These are phyloP conservation scores for Drosophila funebris DNA, from an alignment of 1,140 invertebrate genomes.

Conservation along the genomic window DNA sequence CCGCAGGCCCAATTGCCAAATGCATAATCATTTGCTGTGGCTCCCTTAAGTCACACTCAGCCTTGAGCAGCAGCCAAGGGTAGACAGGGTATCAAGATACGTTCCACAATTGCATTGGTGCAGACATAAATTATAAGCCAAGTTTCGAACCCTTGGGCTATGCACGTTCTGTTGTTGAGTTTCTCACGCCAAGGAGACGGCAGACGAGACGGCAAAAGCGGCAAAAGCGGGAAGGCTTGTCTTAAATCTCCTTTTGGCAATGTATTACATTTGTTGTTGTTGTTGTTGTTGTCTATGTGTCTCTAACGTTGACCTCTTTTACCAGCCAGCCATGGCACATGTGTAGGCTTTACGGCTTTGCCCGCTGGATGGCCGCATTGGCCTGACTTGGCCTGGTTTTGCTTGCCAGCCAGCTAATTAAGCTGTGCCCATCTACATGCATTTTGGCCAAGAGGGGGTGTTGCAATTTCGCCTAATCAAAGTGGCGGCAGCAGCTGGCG, in stretches of 20 bases:
- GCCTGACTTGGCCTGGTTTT: conserved; percentile 31
- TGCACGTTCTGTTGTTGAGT: conserved; percentile 69
- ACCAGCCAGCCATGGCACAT: conserved; percentile 34
- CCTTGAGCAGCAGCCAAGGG: conserved; percentile 57
- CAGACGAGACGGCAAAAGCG: not conserved
- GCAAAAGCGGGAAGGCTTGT: conserved; percentile 9
- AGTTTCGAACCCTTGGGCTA: conserved; percentile 62
- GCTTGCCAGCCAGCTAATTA: conserved; percentile 61
- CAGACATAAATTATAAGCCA: conserved; percentile 72
- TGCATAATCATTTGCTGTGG: conserved; percentile 59
- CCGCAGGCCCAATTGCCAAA: conserved; percentile 51
- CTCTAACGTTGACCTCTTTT: conserved; percentile 74
- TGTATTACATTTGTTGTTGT: conserved; percentile 37
- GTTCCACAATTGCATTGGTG: conserved; percentile 50
- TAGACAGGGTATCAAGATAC: conserved; percentile 34
- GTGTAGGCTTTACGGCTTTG: conserved; percentile 54
- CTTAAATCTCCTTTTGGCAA: conserved; percentile 50
- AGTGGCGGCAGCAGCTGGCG: conserved; percentile 40
- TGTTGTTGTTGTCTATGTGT: conserved; percentile 40
- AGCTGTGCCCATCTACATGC: conserved; percentile 71
- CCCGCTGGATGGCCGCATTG: conserved; percentile 26
- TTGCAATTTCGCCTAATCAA: conserved; percentile 53
- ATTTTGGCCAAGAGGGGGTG: conserved; percentile 12
- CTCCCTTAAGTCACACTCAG: conserved; percentile 72
- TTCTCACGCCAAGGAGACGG: conserved; percentile 49